Base-by-base conservation (phyloP, 2,113 vertebrate species). In the Sceloporus tristichus region DNA sequence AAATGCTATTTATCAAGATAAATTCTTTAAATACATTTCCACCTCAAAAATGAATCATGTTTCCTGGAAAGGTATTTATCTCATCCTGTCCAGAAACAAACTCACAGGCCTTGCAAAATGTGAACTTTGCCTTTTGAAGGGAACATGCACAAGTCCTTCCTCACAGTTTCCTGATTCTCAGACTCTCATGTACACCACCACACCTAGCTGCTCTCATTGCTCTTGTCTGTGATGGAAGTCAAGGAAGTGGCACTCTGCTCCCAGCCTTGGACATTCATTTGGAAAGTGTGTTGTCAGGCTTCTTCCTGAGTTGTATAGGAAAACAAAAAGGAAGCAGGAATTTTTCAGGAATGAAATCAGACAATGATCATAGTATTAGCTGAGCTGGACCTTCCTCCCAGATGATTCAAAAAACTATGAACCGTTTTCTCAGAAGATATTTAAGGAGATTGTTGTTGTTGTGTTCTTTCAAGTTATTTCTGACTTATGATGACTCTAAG, bases 21-120 rank as follows among this genome's bases (percentile, higher is more conserved):
- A 0, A 0, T 0, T 11, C 0, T 0, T 65, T 88, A 80, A 85
- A 88, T 80, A 2, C 0, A 0, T 84, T 90, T 89, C 87, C 88
- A 29, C 0, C 74, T 70, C 53, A 0, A 8, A 71, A 1, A 1
- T 93, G 92, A 92, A 90, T 91, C 93, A 89, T 86, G 80, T 80
- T 93, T 93, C 91, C 92, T 0, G n/a, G 89, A 82, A 89, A 85
- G 91, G 88, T 29, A 66, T 82, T 91, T 92, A 92, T 93, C 93
- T 90, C 53, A 18, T 86, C 89, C 87, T 90, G 87, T 71, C 92
- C 82, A 54, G 91, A 0, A 42, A 85, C 0, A 18, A 79, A 87
- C n/a, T 0, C 19, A 86, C 62, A 73, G 80, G 62, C 29, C 85
- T 88, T 88, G 85, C 34, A 87, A 62, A 25, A 18, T 66, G 25